These are phyloP conservation scores for Neocrepidodera transversa DNA, from an alignment of 2,888 invertebrate genomes.

Conservation along the genomic window DNA sequence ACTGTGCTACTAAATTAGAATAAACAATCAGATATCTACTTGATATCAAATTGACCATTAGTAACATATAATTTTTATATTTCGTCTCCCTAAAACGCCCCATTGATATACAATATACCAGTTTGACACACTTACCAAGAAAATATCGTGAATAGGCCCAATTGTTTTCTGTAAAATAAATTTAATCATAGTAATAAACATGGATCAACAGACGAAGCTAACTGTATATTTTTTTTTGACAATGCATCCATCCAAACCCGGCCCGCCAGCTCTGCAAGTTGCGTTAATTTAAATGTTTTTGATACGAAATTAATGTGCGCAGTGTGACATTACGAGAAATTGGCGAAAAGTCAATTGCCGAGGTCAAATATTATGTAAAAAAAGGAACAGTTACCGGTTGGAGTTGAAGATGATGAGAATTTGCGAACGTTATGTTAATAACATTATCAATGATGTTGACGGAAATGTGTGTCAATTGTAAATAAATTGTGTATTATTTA, in stretches of 20 bases:
- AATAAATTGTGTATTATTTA: constrained; percentile 3
- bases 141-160: constrained; percentile 23
- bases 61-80: no score
- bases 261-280: background rate
- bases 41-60: no score
- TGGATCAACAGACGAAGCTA: constrained; percentile 8
- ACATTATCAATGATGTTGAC: constrained; percentile 8
- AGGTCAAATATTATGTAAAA: constrained; percentile 16
- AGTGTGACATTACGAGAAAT: constrained; percentile 13
- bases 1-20: no score
- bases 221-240: constrained; percentile 15
- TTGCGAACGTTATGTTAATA: constrained; percentile 9
- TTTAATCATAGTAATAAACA: constrained; percentile 20
- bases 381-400: constrained; percentile 15
- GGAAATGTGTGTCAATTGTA: constrained; percentile 10
- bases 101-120: no score
- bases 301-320: constrained; percentile 6
- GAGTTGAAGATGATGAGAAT: constrained; percentile 13
- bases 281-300: constrained; percentile 18
- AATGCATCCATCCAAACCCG: constrained; percentile 9
- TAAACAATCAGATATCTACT: no score
- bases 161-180: constrained; percentile 23
- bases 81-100: no score
- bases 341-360: constrained; percentile 14
- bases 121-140: constrained; percentile 16